phyloP scores from a whole-genome alignment of 2,888 invertebrate genomes.

The Desoria tigrina region DNA sequence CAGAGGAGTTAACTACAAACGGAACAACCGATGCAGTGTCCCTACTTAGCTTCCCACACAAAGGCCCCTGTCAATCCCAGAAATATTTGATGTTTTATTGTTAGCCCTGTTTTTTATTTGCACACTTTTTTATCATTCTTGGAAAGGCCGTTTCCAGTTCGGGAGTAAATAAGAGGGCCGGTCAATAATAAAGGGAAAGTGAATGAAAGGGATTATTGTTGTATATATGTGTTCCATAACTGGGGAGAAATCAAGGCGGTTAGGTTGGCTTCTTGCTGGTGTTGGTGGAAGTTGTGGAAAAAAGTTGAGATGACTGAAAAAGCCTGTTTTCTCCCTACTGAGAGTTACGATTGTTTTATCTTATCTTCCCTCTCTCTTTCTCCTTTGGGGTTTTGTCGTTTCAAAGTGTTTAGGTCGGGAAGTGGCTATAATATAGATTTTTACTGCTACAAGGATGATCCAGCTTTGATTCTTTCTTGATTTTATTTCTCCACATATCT shows the following conservation, averaged over 20 bases:
- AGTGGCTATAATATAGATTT: constrained; percentile 16
- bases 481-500: not conserved
- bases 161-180: constrained; percentile 21
- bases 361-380: constrained; percentile 7
- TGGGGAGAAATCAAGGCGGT: too few species aligned
- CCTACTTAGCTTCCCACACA: not conserved
- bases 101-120: constrained; percentile 19
- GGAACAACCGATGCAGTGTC: not conserved
- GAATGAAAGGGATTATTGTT: constrained; percentile 4
- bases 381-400: constrained; percentile 5
- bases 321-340: constrained; percentile 13
- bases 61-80: constrained; percentile 19
- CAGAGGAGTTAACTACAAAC: not conserved
- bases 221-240: not conserved
- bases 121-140: constrained; percentile 17
- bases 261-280: too few species aligned
- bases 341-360: constrained; percentile 29
- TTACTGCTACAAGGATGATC: constrained; percentile 14
- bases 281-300: not conserved
- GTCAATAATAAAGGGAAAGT: constrained; percentile 16
- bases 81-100: constrained; percentile 24
- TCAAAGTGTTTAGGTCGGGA: constrained; percentile 15
- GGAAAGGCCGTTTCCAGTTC: not conserved
- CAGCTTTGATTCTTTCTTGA: constrained; percentile 12
- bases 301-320: constrained; percentile 16